Evolutionary conservation across 2,888 invertebrate genomes (phyloP), one percentile per base, ranked within the genome.

Genomic region (Tridacna crocea): DNA sequence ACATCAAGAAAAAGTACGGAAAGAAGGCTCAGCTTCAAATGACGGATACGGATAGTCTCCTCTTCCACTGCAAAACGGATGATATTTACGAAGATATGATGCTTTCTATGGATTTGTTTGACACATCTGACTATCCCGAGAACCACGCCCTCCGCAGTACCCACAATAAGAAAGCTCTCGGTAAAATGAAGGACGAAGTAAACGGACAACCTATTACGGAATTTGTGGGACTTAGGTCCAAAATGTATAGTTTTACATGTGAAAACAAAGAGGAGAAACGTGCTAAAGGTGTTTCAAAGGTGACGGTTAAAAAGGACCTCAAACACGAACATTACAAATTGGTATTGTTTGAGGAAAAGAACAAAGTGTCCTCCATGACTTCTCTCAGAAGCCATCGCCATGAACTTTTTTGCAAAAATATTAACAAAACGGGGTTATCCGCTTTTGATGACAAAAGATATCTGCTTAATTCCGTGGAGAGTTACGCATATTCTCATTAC

Each of bases 121-220:
- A 87, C 80, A 90, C 89, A 13, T 87, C 88, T 79, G 90, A 92
- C 73, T 93, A 92, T 85, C 89, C 91, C 4, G 36, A 82, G 75
- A 81, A 85, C 72, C 89, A 93, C 77, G 68, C 61, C 19, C 79
- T 91, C 22, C 88, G 87, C 72, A 77, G 70, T 66, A 75, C 66
- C 24, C 74, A 26, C 89, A 93, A 93, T 0, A 94, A 94, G 91
- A 94, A 94, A 87, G 94, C 94, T 89, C 92, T 94, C 17, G 84
- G 92, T 24, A 94, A 94, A 65, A 88, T 91, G 72, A 88, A 91
- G n/a, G 91, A 93, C 85, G 88, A 95, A 0, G 22, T 83, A 85
- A 4, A 68, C 36, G 70, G 90, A 10, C 63, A 46, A 13, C 87
- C 88, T 15, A 91, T 92, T 77, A 76, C 73, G 24, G 91, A 92